Conservation (phyloP, 2,113 vertebrate genomes). For the Carassius carassius region DNA sequence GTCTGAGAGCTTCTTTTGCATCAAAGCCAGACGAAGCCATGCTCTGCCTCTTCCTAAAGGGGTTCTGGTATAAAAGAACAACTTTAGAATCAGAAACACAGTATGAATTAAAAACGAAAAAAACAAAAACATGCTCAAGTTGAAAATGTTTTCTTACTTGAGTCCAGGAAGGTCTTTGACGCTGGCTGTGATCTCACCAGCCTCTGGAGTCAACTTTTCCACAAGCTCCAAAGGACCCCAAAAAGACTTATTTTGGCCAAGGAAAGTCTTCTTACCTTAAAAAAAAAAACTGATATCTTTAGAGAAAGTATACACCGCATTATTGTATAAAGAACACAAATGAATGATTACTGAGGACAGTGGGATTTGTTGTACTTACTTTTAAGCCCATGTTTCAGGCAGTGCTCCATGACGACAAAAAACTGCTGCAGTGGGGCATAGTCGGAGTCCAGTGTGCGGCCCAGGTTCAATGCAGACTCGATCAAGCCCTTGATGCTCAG, state of each 20-base stretch:
- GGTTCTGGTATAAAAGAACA: slow-evolving; percentile 75
- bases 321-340: neutral
- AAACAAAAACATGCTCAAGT: neutral
- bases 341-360: neutral
- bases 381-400: slow-evolving; percentile 95
- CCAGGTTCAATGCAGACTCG: slow-evolving; percentile 93
- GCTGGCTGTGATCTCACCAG: slow-evolving; percentile 95
- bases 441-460: slow-evolving; percentile 94
- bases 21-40: slow-evolving; percentile 93
- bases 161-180: slow-evolving; percentile 98
- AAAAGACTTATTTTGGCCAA: slow-evolving; percentile 98
- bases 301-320: neutral
- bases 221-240: slow-evolving; percentile 98
- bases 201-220: slow-evolving; percentile 90
- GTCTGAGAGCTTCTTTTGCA: slow-evolving; percentile 99
- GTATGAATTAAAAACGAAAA: neutral
- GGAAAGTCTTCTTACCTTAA: slow-evolving; percentile 92
- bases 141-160: slow-evolving; percentile 82
- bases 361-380: slow-evolving; percentile 70
- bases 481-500: slow-evolving; percentile 98
- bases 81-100: slow-evolving; percentile 7
- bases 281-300: slow-evolving; percentile 4
- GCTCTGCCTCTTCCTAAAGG: slow-evolving; percentile 94
- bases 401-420: slow-evolving; percentile 99
- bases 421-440: slow-evolving; percentile 98